Percentiles rank a stretch among this genome's conserved stretches.
These are phyloP conservation scores for Pocota personata DNA, from an alignment of 2,888 invertebrate genomes.

Conservation along the genomic window DNA sequence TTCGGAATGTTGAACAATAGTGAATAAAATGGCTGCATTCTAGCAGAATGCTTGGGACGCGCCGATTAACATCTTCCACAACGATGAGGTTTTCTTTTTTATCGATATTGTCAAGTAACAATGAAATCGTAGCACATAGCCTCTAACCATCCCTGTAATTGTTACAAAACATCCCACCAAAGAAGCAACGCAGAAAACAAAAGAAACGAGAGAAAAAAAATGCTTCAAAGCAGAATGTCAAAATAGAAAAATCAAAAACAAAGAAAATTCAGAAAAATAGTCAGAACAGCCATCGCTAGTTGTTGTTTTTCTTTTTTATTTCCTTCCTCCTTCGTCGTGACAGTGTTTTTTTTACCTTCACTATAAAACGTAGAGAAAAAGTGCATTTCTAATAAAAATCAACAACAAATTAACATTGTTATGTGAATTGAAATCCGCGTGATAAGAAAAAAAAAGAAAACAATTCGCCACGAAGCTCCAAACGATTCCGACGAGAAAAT, in stretches of 20 bases:
- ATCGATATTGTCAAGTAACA: too few relatives aligned
- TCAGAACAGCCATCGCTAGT: background rate
- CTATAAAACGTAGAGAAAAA: background rate
- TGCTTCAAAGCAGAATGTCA: slow-evolving; percentile 15
- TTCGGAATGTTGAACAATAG: too few relatives aligned
- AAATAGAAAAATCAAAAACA: slow-evolving; percentile 40
- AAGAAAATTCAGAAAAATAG: slow-evolving; percentile 34
- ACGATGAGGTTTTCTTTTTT: too few relatives aligned
- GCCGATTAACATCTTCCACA: too few relatives aligned
- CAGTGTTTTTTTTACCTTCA: slow-evolving; percentile 9
- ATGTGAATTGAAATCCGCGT: slow-evolving; percentile 26
- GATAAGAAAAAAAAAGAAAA: background rate
- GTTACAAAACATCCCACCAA: background rate
- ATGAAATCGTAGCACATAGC: too few relatives aligned
- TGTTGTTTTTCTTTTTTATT: slow-evolving; percentile 33
- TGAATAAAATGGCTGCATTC: too few relatives aligned
- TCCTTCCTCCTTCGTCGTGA: background rate
- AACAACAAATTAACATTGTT: slow-evolving; percentile 32
- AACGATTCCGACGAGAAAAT: background rate
- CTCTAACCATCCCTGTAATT: slow-evolving; percentile 3
- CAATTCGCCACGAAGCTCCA: slow-evolving; percentile 15
- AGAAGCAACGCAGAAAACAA: background rate
- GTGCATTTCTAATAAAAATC: background rate
- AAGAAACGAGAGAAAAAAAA: background rate
- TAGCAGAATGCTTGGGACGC: too few relatives aligned